Evolutionary conservation across 2,888 invertebrate genomes (phyloP).

Genomic region (Protonemura montana): DNA sequence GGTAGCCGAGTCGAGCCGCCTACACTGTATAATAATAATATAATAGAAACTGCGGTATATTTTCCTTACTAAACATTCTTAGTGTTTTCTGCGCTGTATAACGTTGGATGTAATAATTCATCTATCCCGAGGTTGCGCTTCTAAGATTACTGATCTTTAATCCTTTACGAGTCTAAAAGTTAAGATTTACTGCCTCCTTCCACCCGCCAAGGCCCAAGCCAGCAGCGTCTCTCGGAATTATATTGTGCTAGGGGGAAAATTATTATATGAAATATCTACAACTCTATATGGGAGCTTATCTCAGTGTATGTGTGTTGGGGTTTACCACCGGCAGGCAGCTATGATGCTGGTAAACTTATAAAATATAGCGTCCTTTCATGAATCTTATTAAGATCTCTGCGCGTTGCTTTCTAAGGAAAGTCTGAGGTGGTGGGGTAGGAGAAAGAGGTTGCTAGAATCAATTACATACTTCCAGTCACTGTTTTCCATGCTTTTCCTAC

Average conservation of each 20-base stretch:
- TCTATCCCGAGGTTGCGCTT: slow-evolving; percentile 60
- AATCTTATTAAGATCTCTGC: slow-evolving; percentile 82
- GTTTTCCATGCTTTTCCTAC: slow-evolving; percentile 7
- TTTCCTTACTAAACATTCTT: slow-evolving; percentile 43
- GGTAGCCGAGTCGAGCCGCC: neutral
- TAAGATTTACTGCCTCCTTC: slow-evolving; percentile 70
- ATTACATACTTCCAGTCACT: slow-evolving; percentile 37
- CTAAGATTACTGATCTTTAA: slow-evolving; percentile 80
- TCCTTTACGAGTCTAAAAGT: slow-evolving; percentile 74
- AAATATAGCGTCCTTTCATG: slow-evolving; percentile 85
- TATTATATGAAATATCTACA: slow-evolving; percentile 64
- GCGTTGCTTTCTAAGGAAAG: slow-evolving; percentile 62
- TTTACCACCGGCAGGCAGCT: slow-evolving; percentile 48
- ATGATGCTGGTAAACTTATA: slow-evolving; percentile 66
- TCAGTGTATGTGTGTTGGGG: slow-evolving; percentile 50
- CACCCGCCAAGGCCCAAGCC: slow-evolving; percentile 38
- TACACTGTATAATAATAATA: slow-evolving; percentile 34
- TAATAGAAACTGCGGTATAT: slow-evolving; percentile 41
- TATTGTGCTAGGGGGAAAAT: slow-evolving; percentile 52
- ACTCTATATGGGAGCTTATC: slow-evolving; percentile 54
- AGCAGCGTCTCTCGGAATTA: slow-evolving; percentile 40
- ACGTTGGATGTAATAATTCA: slow-evolving; percentile 65
- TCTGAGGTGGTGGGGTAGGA: slow-evolving; percentile 56
- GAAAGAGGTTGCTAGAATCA: slow-evolving; percentile 49
- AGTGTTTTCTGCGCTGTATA: slow-evolving; percentile 40